Base-by-base conservation (phyloP, 2,888 invertebrate genomes). In the Cheilosia pagana region DNA sequence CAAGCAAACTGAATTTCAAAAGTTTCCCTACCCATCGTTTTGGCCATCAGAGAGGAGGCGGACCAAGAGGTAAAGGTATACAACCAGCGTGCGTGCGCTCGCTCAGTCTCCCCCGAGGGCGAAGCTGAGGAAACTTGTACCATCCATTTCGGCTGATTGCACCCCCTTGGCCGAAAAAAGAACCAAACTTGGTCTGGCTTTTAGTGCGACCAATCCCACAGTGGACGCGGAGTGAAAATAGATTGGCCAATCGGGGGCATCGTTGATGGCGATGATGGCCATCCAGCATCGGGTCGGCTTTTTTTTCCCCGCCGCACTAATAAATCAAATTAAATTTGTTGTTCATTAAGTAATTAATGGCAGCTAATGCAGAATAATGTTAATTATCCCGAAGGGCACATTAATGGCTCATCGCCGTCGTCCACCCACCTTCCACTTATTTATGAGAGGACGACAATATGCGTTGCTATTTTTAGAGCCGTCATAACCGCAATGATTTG, bases 251-350 rank as follows among this genome's bases (percentile, higher is more conserved):
- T 71, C 65, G 81, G 50, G 75, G 71, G 70, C 59, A 71, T 63
- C 75, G 28, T 53, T 75, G 60, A 75, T 75, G 75, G 68, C 25
- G 65, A 75, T 74, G 79, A 79, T 68, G 83, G 63, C 68, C 19
- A 59, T 12, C 3, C 1, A 41, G 39, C 23, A 59, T 50, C 21
- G 35, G 21, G 62, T 16, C 23, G 21, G 31, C 14, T 53, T 57
- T 68, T 31, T 19, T 39, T 31, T 19, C 28, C 70, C 57, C 70
- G 19, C 8, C n/a, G 53, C 65, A 16, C 60, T 35, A 45, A 81
- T 86, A 85, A 86, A 87, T 87, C 83, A 86, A 81, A 81, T 82
- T 86, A 87, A 85, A 86, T 81, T 86, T 81, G 81, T 87, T 81
- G 76, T 86, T 86, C 87, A 83, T 87, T 87, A 75, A 67, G 83